phyloP scores from a whole-genome alignment of 2,888 invertebrate species.

The Chaitophorus viminalis region DNA sequence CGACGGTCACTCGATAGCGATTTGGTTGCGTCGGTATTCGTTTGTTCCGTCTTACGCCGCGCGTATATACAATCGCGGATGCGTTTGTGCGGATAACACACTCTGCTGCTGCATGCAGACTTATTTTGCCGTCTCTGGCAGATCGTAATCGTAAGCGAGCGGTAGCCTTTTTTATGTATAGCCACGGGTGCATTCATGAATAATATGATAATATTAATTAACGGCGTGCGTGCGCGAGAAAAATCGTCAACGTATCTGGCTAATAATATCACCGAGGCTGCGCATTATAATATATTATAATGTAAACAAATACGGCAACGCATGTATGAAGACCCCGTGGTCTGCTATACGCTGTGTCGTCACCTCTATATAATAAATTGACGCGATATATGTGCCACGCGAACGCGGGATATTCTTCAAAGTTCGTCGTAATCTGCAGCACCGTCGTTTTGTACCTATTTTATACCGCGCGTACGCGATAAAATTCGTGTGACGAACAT shows the following conservation, averaged over 20 bases:
- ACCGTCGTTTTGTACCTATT: no score
- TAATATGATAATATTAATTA: conserved; percentile 55
- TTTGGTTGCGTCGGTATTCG: neutral
- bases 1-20: neutral
- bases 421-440: no score
- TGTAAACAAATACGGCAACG: neutral
- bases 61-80: neutral
- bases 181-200: conserved; percentile 34
- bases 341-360: no score
- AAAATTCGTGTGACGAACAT: no score
- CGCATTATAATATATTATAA: neutral
- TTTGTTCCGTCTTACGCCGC: conserved; percentile 1
- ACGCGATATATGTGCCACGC: no score
- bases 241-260: neutral
- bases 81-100: neutral
- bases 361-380: no score
- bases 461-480: no score
- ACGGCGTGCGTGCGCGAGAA: conserved; percentile 17
- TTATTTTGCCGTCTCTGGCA: neutral
- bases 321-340: no score
- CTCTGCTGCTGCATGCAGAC: neutral
- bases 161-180: no score
- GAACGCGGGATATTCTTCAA: no score
- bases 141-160: neutral
- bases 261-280: neutral